phyloP scores from a whole-genome alignment of 2,888 invertebrate species.

The Cremastobaeus sp. region DNA sequence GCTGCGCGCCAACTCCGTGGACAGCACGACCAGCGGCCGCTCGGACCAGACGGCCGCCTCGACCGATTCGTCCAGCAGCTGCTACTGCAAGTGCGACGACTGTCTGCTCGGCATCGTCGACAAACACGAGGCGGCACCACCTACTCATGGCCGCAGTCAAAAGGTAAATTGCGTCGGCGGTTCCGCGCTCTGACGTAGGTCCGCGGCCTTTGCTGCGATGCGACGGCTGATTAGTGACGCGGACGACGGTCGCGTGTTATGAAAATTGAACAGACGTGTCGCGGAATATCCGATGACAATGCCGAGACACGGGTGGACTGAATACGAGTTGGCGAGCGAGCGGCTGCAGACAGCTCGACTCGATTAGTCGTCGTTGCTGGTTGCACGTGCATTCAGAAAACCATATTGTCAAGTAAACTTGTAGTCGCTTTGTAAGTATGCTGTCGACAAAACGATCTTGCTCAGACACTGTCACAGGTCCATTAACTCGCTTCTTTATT shows the following conservation, averaged over 20 bases:
- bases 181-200: constrained; percentile 18
- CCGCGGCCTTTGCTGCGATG: not conserved
- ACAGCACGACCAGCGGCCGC: constrained; percentile 82
- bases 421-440: no score
- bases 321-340: no score
- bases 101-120: constrained; percentile 90
- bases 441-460: no score
- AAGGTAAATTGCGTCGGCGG: constrained; percentile 70
- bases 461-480: no score
- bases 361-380: no score
- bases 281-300: constrained; percentile 22
- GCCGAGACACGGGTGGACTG: no score
- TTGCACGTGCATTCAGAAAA: no score
- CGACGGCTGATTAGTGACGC: not conserved
- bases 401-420: no score
- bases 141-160: constrained; percentile 66
- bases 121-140: constrained; percentile 79
- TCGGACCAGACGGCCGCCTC: constrained; percentile 82
- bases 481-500: no score
- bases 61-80: constrained; percentile 83
- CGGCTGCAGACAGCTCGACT: no score
- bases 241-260: constrained; percentile 18
- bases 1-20: constrained; percentile 87
- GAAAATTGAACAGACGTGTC: constrained; percentile 26
- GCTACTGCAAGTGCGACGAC: constrained; percentile 89